These are phyloP conservation scores for Pseudomyrmex pallidus DNA, from an alignment of 1,140 invertebrate species.

Conservation along the genomic window DNA sequence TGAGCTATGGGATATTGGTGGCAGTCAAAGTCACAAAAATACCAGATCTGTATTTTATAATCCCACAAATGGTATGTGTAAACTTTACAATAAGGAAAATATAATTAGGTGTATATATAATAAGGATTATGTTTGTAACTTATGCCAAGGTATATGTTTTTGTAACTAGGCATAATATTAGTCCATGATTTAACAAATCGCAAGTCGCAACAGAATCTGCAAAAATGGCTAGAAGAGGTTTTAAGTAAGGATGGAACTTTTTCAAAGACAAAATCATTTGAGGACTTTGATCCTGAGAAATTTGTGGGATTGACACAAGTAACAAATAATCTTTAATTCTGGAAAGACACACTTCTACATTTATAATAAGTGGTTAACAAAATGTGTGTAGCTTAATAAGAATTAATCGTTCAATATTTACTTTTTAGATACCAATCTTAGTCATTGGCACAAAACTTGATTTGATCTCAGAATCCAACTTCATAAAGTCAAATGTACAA, in stretches of 20 bases:
- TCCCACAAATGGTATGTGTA: constrained; percentile 93
- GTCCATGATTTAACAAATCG: constrained; percentile 98
- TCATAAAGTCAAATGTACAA: constrained; percentile 87
- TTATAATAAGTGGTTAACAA: neutral
- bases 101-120: neutral
- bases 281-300: constrained; percentile 96
- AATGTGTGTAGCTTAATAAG: neutral
- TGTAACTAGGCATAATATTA: constrained; percentile 91
- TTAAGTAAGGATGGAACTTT: constrained; percentile 91
- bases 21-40: constrained; percentile 96
- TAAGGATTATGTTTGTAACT: too few relatives aligned
- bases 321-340: constrained; percentile 43
- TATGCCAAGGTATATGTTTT: constrained; percentile 4
- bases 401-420: constrained; percentile 36
- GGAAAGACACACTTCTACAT: neutral
- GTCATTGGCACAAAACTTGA: constrained; percentile 97
- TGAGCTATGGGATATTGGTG: constrained; percentile 98
- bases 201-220: constrained; percentile 97
- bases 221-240: constrained; percentile 97
- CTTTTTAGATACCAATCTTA: constrained; percentile 93
- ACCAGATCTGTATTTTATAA: constrained; percentile 97
- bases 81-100: constrained; percentile 23
- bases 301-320: constrained; percentile 93
- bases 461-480: constrained; percentile 88
- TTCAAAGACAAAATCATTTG: constrained; percentile 82